A percentile compares a stretch with the other conserved stretches of the same genome.
Conservation (phyloP, 2,797 vertebrate genomes). For the Pseudochirops cupreus region DNA sequence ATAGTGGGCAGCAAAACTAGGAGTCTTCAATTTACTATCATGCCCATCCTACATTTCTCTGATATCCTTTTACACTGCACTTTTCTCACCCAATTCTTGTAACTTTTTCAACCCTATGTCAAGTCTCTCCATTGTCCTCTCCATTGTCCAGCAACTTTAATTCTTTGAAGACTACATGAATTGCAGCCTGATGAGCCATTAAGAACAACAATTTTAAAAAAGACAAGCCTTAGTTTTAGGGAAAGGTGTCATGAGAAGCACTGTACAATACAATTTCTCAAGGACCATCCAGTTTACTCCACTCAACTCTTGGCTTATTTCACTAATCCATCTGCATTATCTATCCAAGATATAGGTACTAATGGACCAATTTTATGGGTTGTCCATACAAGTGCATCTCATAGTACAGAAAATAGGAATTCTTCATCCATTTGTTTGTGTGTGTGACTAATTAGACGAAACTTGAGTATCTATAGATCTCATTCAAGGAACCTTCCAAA, state of each 20-base stretch:
- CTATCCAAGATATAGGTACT: not conserved
- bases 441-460: not conserved
- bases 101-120: not conserved
- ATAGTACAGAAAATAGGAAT: not conserved
- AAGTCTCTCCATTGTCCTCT: not conserved
- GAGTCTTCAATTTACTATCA: not conserved
- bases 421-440: not conserved
- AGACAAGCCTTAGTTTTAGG: not conserved
- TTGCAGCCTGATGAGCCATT: not conserved
- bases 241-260: not conserved
- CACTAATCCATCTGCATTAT: not conserved
- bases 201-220: not conserved
- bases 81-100: not conserved
- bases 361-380: not conserved
- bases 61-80: not conserved
- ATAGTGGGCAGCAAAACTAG: not conserved
- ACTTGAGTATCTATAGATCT: not conserved
- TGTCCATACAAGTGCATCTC: not conserved
- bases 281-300: not conserved
- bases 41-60: not conserved
- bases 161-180: not conserved
- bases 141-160: not conserved
- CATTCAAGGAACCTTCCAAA: not conserved
- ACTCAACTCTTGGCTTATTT: not conserved
- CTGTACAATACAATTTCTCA: not conserved